Percentiles rank a stretch among this genome's conserved stretches.
Conservation (phyloP, 2,113 vertebrate genomes). For the Tauraco erythrolophus region DNA sequence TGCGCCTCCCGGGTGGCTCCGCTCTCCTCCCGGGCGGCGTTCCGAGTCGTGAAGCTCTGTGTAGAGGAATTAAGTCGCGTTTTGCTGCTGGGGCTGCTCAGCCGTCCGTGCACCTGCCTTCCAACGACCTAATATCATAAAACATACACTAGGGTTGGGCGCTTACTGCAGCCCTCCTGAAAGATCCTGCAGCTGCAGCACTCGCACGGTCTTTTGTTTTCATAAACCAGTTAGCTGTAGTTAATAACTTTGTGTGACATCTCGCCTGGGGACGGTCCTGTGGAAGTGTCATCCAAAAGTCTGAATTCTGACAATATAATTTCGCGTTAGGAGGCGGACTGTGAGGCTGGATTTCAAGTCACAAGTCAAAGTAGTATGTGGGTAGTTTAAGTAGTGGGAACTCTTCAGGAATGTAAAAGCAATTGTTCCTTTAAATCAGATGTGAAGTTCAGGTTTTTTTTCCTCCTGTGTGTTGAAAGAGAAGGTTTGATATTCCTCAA, state of each 20-base stretch:
- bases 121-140: rapidly evolving
- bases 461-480: background rate
- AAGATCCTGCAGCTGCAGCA: background rate
- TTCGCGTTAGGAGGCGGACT: background rate
- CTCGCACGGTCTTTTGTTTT: background rate
- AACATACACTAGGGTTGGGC: rapidly evolving
- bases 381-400: background rate
- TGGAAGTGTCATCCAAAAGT: background rate
- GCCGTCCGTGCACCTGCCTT: background rate
- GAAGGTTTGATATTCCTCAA: background rate
- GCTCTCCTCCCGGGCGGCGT: background rate
- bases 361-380: rapidly evolving
- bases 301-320: background rate
- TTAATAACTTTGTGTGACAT: rapidly evolving
- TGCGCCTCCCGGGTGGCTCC: background rate
- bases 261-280: background rate
- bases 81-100: background rate
- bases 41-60: background rate
- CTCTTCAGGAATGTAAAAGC: background rate
- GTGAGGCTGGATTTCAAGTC: background rate
- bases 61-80: background rate
- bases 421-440: background rate
- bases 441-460: background rate
- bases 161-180: background rate
- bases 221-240: rapidly evolving